Percentiles rank a stretch among this genome's conserved stretches.
phyloP scores from a whole-genome alignment of 2,113 vertebrate genomes.

The Odobenus rosmarus region DNA sequence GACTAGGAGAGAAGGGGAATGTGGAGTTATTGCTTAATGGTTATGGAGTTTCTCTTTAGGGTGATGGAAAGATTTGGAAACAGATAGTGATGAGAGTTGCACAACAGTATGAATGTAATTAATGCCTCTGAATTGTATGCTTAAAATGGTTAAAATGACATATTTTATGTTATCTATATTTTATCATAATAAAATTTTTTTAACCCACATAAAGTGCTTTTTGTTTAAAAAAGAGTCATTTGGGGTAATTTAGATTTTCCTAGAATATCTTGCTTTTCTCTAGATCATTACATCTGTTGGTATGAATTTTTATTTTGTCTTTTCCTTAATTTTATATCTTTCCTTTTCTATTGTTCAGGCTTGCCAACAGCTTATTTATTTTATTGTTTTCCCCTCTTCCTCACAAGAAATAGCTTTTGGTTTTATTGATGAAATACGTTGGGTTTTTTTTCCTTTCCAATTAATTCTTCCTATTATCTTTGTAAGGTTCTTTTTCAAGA shows the following conservation, averaged over 20 bases:
- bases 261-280: neutral
- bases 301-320: neutral
- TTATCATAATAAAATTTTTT: neutral
- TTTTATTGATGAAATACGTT: slow-evolving; percentile 15
- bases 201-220: neutral
- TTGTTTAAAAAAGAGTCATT: neutral
- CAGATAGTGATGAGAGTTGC: neutral
- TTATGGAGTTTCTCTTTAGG: neutral
- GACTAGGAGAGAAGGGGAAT: neutral
- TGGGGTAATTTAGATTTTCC: slow-evolving; percentile 13
- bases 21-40: neutral
- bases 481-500: neutral
- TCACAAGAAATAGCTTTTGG: neutral
- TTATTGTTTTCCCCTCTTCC: neutral
- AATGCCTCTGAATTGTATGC: neutral
- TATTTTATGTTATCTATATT: neutral
- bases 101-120: neutral
- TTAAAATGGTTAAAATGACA: neutral
- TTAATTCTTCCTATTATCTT: slow-evolving; percentile 3
- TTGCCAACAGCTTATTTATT: neutral
- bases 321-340: neutral
- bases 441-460: neutral
- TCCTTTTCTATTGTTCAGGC: neutral
- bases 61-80: neutral
- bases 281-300: neutral